Conservation (phyloP, 2,113 vertebrate genomes). For the Eurypyga helias region DNA sequence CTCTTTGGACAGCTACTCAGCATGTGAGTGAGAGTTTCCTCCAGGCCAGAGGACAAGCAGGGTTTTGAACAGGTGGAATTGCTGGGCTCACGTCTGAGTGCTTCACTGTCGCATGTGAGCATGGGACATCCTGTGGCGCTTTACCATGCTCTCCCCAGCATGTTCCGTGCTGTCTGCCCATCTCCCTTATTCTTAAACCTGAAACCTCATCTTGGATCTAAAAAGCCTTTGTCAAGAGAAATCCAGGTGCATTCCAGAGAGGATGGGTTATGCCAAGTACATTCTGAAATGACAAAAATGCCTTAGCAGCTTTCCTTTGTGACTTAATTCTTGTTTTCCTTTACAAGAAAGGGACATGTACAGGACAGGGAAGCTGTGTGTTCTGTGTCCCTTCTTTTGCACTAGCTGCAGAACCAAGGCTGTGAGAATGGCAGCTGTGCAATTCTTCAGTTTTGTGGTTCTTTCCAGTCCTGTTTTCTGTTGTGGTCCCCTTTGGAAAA, state of each 20-base stretch:
- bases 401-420: not conserved
- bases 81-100: not conserved
- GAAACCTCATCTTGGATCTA: not conserved
- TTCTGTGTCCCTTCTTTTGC: not conserved
- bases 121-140: not conserved
- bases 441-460: not conserved
- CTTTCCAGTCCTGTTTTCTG: not conserved
- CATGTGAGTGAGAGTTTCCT: not conserved
- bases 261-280: not conserved
- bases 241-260: not conserved
- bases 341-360: not conserved
- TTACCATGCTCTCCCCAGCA: not conserved
- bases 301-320: not conserved
- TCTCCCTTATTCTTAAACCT: not conserved
- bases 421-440: not conserved
- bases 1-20: not conserved
- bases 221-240: not conserved
- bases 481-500: conserved; percentile 37
- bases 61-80: not conserved
- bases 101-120: not conserved
- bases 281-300: not conserved
- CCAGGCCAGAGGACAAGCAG: not conserved
- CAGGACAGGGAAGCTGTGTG: not conserved
- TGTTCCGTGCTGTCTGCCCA: not conserved
- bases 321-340: not conserved